phyloP scores from a whole-genome alignment of 2,888 invertebrate genomes.

The Patella caerulea region DNA sequence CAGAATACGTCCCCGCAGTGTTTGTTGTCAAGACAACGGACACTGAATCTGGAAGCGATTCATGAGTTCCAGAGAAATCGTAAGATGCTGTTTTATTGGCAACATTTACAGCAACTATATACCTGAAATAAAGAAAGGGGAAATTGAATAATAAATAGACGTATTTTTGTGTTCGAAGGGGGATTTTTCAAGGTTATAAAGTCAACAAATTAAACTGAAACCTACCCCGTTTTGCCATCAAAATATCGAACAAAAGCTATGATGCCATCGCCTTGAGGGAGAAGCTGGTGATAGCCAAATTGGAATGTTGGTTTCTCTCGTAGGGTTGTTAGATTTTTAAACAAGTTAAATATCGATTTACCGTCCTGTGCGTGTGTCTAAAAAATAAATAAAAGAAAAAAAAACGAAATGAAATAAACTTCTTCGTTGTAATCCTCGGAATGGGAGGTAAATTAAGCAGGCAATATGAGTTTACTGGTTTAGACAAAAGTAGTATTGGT shows the following conservation, averaged over 20 bases:
- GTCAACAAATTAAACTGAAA: not conserved
- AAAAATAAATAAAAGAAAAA: not conserved
- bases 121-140: conserved; percentile 44
- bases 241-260: conserved; percentile 66
- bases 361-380: conserved; percentile 41
- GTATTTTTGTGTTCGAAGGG: not conserved
- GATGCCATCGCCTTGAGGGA: conserved; percentile 49
- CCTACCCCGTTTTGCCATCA: conserved; percentile 64
- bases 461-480: too few relatives aligned
- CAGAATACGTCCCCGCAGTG: conserved; percentile 30
- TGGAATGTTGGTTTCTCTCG: conserved; percentile 54
- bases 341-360: conserved; percentile 39
- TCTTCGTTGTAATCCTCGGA: too few relatives aligned
- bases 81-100: conserved; percentile 44
- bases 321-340: conserved; percentile 49
- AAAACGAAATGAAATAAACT: too few relatives aligned
- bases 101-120: conserved; percentile 64
- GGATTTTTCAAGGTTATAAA: not conserved
- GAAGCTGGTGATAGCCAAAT: conserved; percentile 52
- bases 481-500: too few relatives aligned
- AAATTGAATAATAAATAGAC: not conserved
- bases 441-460: too few relatives aligned
- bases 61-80: conserved; percentile 48
- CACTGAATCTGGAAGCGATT: conserved; percentile 46
- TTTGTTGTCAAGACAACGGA: conserved; percentile 49